Base-by-base conservation (phyloP, 2,113 vertebrate species). In the Australoheros scitulus region DNA sequence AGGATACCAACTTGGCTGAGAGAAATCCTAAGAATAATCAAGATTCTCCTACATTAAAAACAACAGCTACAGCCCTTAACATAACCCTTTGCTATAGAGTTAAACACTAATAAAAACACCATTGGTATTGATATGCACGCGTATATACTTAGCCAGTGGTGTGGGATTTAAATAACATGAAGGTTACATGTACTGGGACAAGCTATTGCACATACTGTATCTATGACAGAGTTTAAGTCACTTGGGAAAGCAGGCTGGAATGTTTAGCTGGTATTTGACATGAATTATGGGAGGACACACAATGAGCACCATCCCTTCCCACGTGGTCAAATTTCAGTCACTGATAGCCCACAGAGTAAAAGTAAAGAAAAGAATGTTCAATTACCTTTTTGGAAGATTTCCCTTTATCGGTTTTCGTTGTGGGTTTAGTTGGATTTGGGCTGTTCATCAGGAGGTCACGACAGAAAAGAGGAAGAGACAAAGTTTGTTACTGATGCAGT, bases 361-460 rank as follows among this genome's bases (percentile, higher is more conserved):
- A 34, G 18, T 64, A 64, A 24, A 26, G 3, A 34, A 79, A 7
- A 41, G 79, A 7, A 41, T 1, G 0, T 6, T 0, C 7, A 70
- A 20, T 84, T 92, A 95, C 95, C 95, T 95, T 93, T 64, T 88
- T 92, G 8, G 55, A 81, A 72, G 81, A 32, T 32, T 91, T 92
- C 3, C 61, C 76, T 77, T 84, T 91, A 8, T 75, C 20, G 3
- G 32, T 81, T 76, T 81, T 91, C 64, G 86, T 78, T 79, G 63
- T 3, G 10, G 87, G 76, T 81, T 88, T 91, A 9, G 24, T 59
- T 24, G 89, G 22, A 77, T 88, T 90, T 47, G 52, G 24, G 56
- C 94, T 94, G 76, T 3, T 77, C 41, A 57, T 61, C 74, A 22
- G 24, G 32, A 36, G 10, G 36, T 18, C 47, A 34, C 20, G 59